A percentile compares a stretch with the other conserved stretches of the same genome.
These are phyloP conservation scores for Brachypterus glaber DNA, from an alignment of 2,888 invertebrate species.

Conservation along the genomic window DNA sequence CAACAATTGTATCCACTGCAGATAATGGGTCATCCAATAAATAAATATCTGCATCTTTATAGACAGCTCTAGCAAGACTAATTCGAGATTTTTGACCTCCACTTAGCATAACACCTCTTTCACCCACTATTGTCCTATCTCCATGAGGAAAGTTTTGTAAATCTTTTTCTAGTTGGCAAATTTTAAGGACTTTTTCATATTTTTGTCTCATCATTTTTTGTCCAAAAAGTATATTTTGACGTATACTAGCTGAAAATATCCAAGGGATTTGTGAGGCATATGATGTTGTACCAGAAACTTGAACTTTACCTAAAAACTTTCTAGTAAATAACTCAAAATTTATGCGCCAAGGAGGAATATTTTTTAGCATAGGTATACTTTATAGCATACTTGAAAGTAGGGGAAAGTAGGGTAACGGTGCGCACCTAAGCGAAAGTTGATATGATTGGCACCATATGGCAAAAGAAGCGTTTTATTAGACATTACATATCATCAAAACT, in stretches of 20 bases:
- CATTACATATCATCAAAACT: too few species aligned
- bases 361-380: too few species aligned
- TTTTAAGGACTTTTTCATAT: slow-evolving; percentile 58
- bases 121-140: slow-evolving; percentile 71
- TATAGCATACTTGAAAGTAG: too few species aligned
- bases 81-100: slow-evolving; percentile 79
- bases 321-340: too few species aligned
- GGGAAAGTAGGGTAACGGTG: too few species aligned
- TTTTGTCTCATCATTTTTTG: slow-evolving; percentile 47
- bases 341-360: too few species aligned
- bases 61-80: slow-evolving; percentile 67
- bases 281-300: slow-evolving; percentile 42
- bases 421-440: too few species aligned
- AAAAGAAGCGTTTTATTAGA: too few species aligned
- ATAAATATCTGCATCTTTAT: slow-evolving; percentile 69
- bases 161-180: slow-evolving; percentile 58
- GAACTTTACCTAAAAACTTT: slow-evolving; percentile 38
- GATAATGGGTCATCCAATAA: slow-evolving; percentile 74
- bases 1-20: slow-evolving; percentile 72
- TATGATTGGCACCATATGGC: too few species aligned
- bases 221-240: slow-evolving; percentile 72
- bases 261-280: slow-evolving; percentile 58
- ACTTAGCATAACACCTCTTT: slow-evolving; percentile 69
- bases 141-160: slow-evolving; percentile 65
- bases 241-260: slow-evolving; percentile 47